Evolutionary conservation across 2,888 invertebrate genomes (phyloP), one percentile per base, ranked within the genome.

Genomic region (Polylopha cassiicola): DNA sequence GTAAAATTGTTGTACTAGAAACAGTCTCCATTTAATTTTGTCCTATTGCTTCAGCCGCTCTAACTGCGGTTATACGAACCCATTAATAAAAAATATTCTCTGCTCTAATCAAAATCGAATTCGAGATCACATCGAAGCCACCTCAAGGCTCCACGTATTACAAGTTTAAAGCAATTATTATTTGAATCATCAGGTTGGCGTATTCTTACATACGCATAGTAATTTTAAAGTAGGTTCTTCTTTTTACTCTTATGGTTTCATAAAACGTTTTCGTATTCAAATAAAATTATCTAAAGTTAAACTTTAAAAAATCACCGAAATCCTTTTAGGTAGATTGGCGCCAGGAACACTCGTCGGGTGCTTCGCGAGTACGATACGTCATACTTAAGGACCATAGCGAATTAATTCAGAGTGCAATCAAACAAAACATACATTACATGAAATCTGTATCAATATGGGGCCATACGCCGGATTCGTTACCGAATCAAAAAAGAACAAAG

Each of bases 111-210:
- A 68, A 69, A 72, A 73, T 67, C 68, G 65, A 69, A 77, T 78
- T 79, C 76, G 84, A 84, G 84, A 84, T 84, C 84, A 81, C 67
- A 58, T 67, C 58, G 56, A 73, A 77, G 79, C 51, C 80, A 63
- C 76, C 61, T 70, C 66, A 58, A 74, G 73, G 80, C 76, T 62
- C 55, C 64, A 53, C 75, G 67, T 81, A 77, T 67, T 80, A 61
- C 62, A 60, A 65, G 61, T 70, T 75, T 78, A 80, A 79, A 79
- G 75, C 75, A 81, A 74, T 50, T 50, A 14, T 38, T 28, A 55
- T 71, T 71, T 76, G 61, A 73, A 71, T 71, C 58, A 61, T 74
- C 73, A 76, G 73, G 72, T 77, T 69, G 61, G 71, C 58, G 53
- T 64, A 48, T 44, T 48, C 38, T 43, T 47, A 51, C 46, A 43